phyloP scores from a whole-genome alignment of 1,140 invertebrate genomes.

The Homalodisca vitripennis region DNA sequence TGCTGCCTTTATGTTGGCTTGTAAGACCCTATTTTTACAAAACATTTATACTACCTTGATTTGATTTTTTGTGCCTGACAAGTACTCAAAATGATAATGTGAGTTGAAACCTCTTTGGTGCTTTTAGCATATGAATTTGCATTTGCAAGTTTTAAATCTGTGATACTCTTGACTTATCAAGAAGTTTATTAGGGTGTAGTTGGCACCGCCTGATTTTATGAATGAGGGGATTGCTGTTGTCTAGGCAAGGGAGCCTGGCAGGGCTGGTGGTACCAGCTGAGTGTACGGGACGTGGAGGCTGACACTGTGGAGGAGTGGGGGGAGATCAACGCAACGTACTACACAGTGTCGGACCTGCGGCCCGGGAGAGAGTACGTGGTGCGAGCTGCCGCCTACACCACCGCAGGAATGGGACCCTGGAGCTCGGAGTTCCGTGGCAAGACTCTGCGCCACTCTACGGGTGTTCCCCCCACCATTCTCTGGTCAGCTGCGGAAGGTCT shows the following conservation, averaged over 20 bases:
- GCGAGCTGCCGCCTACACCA: conserved; percentile 73
- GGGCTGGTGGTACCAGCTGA: conserved; percentile 81
- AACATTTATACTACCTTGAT: no score
- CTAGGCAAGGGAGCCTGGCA: conserved; percentile 71
- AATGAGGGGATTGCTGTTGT: no score
- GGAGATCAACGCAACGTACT: conserved; percentile 60
- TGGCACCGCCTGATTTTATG: no score
- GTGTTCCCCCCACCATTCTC: conserved; percentile 51
- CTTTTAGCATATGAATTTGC: no score
- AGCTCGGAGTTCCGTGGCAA: conserved; percentile 68
- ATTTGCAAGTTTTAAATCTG: no score
- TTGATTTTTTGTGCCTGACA: no score
- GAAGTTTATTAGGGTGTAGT: no score
- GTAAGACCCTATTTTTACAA: no score
- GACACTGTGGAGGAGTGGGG: conserved; percentile 49
- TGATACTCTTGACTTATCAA: no score
- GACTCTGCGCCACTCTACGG: conserved; percentile 53
- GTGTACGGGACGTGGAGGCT: conserved; percentile 60
- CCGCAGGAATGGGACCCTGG: conserved; percentile 77
- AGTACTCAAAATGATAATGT: no score
- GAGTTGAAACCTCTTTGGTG: no score
- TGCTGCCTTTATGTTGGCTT: no score
- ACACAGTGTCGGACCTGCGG: conserved; percentile 63
- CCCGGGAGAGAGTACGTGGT: conserved; percentile 75
- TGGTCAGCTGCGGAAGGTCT: conserved; percentile 71